Percentiles rank a stretch among this genome's conserved stretches.
These are phyloP conservation scores for Gallinago solitaria DNA, from an alignment of 2,797 vertebrate species.

Conservation along the genomic window DNA sequence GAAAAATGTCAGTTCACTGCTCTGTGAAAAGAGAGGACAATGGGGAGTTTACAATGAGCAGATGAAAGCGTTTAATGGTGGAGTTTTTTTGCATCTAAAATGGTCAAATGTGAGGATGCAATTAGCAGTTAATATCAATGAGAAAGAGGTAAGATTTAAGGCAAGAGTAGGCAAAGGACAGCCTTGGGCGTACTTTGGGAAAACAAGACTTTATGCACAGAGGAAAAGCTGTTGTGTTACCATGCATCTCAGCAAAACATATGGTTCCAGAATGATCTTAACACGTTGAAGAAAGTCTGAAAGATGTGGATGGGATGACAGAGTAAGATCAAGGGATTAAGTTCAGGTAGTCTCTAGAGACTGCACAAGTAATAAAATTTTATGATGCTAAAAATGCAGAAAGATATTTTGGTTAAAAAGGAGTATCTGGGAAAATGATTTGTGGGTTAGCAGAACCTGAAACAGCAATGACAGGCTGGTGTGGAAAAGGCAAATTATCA, in stretches of 20 bases:
- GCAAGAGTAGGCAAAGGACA: not conserved
- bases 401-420: conserved; percentile 8
- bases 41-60: not conserved
- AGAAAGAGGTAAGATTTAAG: not conserved
- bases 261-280: not conserved
- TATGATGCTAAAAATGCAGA: not conserved
- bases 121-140: not conserved
- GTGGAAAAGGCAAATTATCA: conserved; percentile 3
- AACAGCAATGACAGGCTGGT: not conserved
- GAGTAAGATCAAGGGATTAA: not conserved
- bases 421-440: not conserved
- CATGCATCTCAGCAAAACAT: not conserved
- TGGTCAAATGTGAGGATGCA: not conserved
- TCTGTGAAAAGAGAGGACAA: not conserved
- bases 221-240: not conserved
- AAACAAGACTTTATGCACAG: not conserved
- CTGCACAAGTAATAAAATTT: not conserved
- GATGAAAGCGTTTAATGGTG: not conserved
- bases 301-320: not conserved
- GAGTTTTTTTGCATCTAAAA: not conserved
- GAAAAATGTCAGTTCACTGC: not conserved
- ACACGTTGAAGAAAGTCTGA: not conserved
- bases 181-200: not conserved
- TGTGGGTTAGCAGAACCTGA: not conserved
- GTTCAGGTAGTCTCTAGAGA: not conserved